Percentiles rank a stretch among this genome's conserved stretches.
Evolutionary conservation across 2,113 vertebrate genomes (phyloP).

Genomic region (Agelaius tricolor): DNA sequence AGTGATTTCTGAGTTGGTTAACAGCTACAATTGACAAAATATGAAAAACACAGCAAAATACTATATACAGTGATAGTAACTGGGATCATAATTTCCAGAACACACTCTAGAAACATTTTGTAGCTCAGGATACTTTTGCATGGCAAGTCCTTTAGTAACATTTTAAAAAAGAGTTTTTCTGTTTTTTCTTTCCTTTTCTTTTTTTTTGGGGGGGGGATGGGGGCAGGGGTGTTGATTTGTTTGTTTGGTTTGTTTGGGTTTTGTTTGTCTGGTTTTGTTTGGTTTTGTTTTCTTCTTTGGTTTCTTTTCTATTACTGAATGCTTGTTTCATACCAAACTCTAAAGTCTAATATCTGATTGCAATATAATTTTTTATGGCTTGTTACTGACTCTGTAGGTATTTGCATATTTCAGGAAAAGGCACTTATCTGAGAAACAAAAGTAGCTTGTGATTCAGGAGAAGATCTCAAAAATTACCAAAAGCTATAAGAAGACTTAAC

Average conservation of each 20-base stretch:
- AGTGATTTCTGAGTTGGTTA: neutral
- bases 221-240: neutral
- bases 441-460: neutral
- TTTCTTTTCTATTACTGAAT: neutral
- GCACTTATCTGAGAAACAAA: neutral
- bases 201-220: fast-evolving
- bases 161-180: neutral
- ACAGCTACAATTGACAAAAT: neutral
- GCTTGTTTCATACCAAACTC: neutral
- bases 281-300: neutral
- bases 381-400: neutral
- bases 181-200: fast-evolving
- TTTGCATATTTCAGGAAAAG: neutral
- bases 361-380: neutral
- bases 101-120: neutral
- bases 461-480: neutral
- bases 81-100: neutral
- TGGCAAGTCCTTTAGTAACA: neutral
- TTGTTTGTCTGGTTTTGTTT: neutral
- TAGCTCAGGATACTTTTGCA: neutral
- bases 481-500: neutral
- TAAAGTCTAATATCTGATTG: neutral
- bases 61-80: neutral
- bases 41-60: neutral
- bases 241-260: neutral